Evolutionary conservation across 2,797 vertebrate genomes (phyloP).

Genomic region (Sandelia bainsii): DNA sequence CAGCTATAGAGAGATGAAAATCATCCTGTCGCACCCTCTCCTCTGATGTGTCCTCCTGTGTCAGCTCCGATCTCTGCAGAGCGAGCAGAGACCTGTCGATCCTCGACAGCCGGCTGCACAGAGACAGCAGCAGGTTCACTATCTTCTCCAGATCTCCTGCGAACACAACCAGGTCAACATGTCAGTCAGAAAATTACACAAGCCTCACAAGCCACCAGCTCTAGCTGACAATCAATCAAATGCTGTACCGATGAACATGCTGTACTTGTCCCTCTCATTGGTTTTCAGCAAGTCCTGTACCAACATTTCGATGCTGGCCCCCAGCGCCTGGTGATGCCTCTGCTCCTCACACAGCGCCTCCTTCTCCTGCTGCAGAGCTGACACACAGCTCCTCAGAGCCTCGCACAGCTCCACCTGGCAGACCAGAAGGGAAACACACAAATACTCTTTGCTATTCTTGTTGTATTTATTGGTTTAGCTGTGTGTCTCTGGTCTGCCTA

Average conservation of each 20-base stretch:
- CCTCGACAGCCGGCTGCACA: slow-evolving; percentile 91
- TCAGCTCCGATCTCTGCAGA: slow-evolving; percentile 73
- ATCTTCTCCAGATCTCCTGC: slow-evolving; percentile 93
- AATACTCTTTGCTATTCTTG: not conserved
- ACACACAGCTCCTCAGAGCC: slow-evolving; percentile 87
- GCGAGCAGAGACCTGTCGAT: slow-evolving; percentile 88
- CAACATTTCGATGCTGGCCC: slow-evolving; percentile 85
- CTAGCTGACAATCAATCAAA: fast-evolving
- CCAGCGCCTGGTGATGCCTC: slow-evolving; percentile 85
- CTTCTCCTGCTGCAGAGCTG: slow-evolving; percentile 87
- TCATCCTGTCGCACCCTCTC: slow-evolving; percentile 86
- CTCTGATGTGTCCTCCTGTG: slow-evolving; percentile 76
- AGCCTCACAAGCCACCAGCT: not conserved
- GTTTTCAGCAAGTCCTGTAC: slow-evolving; percentile 89
- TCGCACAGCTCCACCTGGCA: slow-evolving; percentile 90
- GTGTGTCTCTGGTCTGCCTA: not conserved
- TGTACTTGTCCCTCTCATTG: slow-evolving; percentile 95
- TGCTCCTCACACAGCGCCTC: slow-evolving; percentile 87
- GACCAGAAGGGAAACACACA: slow-evolving; percentile 18
- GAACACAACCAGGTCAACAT: slow-evolving; percentile 12
- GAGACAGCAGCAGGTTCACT: slow-evolving; percentile 95
- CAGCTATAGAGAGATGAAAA: not conserved
- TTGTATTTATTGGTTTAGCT: not conserved
- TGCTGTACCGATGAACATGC: slow-evolving; percentile 89
- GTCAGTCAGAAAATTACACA: not conserved